A percentile compares a stretch with the other conserved stretches of the same genome.
phyloP scores from a whole-genome alignment of 2,888 invertebrate species.

The Athalia circularis region DNA sequence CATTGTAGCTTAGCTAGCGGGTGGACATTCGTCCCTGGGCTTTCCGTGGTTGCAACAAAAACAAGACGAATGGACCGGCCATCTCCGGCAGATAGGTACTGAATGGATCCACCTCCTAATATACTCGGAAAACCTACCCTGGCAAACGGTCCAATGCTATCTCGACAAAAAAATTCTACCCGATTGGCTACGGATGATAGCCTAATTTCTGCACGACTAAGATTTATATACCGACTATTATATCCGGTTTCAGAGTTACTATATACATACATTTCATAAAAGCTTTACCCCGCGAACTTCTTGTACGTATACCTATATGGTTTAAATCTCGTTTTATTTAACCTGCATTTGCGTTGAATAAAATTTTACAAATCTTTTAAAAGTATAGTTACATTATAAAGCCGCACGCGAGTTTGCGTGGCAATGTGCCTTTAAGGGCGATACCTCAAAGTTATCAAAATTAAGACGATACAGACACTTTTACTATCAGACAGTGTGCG shows the following conservation, averaged over 20 bases:
- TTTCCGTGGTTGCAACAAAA: slow-evolving; percentile 60
- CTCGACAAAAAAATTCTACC: slow-evolving; percentile 55
- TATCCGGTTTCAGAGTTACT: neutral
- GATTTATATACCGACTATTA: slow-evolving; percentile 21
- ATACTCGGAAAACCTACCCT: slow-evolving; percentile 23
- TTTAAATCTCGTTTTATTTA: neutral
- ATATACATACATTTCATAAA: neutral
- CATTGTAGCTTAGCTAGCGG: slow-evolving; percentile 59
- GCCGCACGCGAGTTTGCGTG: slow-evolving; percentile 25
- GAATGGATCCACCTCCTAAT: slow-evolving; percentile 59
- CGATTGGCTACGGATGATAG: slow-evolving; percentile 43
- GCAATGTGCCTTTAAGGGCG: slow-evolving; percentile 10
- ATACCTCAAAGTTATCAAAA: neutral
- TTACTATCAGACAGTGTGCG: slow-evolving; percentile 2
- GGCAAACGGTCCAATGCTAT: slow-evolving; percentile 54
- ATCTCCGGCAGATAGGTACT: slow-evolving; percentile 66
- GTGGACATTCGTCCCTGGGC: slow-evolving; percentile 48
- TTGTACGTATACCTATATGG: neutral
- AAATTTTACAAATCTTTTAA: slow-evolving; percentile 3
- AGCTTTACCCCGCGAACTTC: neutral
- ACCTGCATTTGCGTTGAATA: slow-evolving; percentile 5
- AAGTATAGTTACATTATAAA: neutral
- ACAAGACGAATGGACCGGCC: slow-evolving; percentile 67
- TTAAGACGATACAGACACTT: slow-evolving; percentile 31
- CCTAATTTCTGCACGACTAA: slow-evolving; percentile 43